phyloP scores from a whole-genome alignment of 2,888 invertebrate genomes.

The Matsumyia berberina region DNA sequence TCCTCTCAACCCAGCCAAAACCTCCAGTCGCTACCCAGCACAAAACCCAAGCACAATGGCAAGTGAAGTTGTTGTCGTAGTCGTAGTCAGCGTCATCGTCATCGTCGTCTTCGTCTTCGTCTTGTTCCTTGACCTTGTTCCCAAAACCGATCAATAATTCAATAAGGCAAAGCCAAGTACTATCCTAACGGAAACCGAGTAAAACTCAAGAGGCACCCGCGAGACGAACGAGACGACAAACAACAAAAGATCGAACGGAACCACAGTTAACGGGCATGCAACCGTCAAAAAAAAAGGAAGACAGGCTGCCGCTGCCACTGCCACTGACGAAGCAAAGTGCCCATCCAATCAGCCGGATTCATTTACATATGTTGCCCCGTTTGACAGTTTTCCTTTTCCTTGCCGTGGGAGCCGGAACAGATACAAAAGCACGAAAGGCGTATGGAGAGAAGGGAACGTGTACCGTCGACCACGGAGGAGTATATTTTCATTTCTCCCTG shows the following conservation, averaged over 20 bases:
- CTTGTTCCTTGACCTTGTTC: constrained; percentile 75
- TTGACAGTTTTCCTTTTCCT: constrained; percentile 71
- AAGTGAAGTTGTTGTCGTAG: constrained; percentile 67
- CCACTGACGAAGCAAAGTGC: constrained; percentile 38
- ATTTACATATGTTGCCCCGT: constrained; percentile 60
- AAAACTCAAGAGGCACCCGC: not conserved
- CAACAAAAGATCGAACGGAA: constrained; percentile 58
- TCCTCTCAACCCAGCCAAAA: constrained; percentile 14
- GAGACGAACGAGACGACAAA: not conserved
- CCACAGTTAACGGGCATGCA: constrained; percentile 51
- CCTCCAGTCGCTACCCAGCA: constrained; percentile 6
- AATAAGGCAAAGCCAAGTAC: constrained; percentile 65
- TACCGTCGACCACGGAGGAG: constrained; percentile 4
- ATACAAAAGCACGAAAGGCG: not conserved
- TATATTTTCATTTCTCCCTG: constrained; percentile 41
- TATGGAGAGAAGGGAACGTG: constrained; percentile 5
- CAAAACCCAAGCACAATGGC: constrained; percentile 41
- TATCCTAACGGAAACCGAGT: constrained; percentile 53
- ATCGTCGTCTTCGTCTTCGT: too few species aligned
- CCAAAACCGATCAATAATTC: constrained; percentile 74
- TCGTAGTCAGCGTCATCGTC: too few species aligned
- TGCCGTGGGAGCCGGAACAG: constrained; percentile 37
- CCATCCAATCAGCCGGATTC: constrained; percentile 65
- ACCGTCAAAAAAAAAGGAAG: constrained; percentile 43
- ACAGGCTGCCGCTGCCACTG: constrained; percentile 39